phyloP scores from a whole-genome alignment of 1,140 invertebrate species.

The Drosophila gunungcola region DNA sequence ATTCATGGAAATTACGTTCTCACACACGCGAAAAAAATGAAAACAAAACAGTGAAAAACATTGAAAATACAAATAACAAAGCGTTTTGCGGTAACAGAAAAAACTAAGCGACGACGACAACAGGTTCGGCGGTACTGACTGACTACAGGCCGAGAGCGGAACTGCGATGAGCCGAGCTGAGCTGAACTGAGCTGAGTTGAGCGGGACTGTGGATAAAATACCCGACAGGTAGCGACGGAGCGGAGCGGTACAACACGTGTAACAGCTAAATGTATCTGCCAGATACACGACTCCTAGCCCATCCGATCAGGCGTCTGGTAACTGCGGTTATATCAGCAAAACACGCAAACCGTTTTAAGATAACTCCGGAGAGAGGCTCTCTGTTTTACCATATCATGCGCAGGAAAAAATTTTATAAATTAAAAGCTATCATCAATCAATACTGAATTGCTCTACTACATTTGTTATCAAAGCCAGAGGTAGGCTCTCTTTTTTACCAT shows the following conservation, averaged over 20 bases:
- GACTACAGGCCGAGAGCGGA: conserved; percentile 49
- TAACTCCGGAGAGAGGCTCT: conserved; percentile 3
- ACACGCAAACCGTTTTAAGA: conserved; percentile 55
- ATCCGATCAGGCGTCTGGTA: conserved; percentile 63
- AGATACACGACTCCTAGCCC: conserved; percentile 61
- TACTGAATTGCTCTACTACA: neutral
- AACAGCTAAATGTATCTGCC: conserved; percentile 53
- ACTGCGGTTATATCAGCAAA: conserved; percentile 69
- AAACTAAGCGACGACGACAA: conserved; percentile 58
- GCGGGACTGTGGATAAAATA: conserved; percentile 38
- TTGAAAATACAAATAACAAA: conserved; percentile 19
- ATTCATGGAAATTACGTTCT: conserved; percentile 73
- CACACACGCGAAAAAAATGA: conserved; percentile 37
- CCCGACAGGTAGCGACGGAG: conserved; percentile 51
- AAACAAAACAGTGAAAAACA: conserved; percentile 38
- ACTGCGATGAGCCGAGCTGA: conserved; percentile 29
- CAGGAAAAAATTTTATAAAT: conserved; percentile 5
- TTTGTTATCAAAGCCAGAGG: neutral
- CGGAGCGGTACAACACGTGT: conserved; percentile 63
- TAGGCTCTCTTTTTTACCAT: neutral
- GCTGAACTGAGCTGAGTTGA: conserved; percentile 8
- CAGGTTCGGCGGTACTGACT: conserved; percentile 56
- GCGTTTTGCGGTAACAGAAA: conserved; percentile 40
- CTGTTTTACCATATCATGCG: conserved; percentile 19
- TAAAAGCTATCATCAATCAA: neutral